Conservation (phyloP, 2,113 vertebrate species). For the Misgurnus mizolepis region DNA sequence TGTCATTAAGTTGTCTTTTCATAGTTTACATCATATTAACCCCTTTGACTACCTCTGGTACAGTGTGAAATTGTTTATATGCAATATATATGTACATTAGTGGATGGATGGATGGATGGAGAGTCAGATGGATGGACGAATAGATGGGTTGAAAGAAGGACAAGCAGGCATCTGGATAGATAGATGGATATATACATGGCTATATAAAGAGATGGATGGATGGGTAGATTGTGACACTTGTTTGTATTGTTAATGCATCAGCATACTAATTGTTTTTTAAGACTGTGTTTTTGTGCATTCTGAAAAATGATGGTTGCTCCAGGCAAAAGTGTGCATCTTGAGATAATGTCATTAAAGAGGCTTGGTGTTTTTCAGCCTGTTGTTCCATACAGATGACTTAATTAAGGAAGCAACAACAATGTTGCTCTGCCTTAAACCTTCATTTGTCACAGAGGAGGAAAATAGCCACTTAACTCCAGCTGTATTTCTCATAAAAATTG, state of each 20-base stretch:
- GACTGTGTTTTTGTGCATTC: neutral
- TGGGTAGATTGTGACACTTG: no score
- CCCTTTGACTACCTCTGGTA: neutral
- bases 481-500: neutral
- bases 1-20: slow-evolving; percentile 42
- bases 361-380: slow-evolving; percentile 34
- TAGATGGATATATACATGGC: neutral
- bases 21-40: slow-evolving; percentile 6
- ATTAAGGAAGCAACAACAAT: slow-evolving; percentile 41
- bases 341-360: slow-evolving; percentile 41
- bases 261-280: slow-evolving; percentile 29
- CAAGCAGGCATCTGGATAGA: neutral
- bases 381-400: slow-evolving; percentile 34
- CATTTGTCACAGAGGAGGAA: slow-evolving; percentile 18
- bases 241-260: neutral
- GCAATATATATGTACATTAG: no score
- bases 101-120: no score
- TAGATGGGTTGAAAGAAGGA: neutral
- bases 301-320: slow-evolving; percentile 39
- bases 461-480: slow-evolving; percentile 1
- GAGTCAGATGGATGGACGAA: no score
- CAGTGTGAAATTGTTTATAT: no score
- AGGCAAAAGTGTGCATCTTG: slow-evolving; percentile 39
- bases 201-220: neutral
- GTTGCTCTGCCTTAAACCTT: slow-evolving; percentile 30